Evolutionary conservation across 2,888 invertebrate genomes (phyloP).

Genomic region (Andrena camellia): DNA sequence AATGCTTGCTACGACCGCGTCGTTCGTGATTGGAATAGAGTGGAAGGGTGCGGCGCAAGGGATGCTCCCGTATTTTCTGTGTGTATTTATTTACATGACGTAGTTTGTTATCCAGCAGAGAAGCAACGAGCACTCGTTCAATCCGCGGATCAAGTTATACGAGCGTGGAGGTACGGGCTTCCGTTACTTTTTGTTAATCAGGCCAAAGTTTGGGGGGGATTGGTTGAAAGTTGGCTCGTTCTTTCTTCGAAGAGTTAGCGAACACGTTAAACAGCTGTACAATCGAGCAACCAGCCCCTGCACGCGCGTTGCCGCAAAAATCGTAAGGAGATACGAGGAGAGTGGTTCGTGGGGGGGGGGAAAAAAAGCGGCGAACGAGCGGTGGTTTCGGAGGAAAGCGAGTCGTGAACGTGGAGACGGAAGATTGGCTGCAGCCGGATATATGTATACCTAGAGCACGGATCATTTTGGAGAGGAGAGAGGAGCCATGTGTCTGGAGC

Average conservation of each 20-base stretch:
- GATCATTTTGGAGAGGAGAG: constrained; percentile 43
- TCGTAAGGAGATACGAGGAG: neutral
- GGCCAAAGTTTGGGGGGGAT: constrained; percentile 24
- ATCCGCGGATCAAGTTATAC: neutral
- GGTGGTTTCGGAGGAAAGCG: constrained; percentile 35
- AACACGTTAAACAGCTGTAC: constrained; percentile 51
- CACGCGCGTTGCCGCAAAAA: constrained; percentile 3
- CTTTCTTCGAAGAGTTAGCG: constrained; percentile 20
- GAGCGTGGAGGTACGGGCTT: constrained; percentile 5
- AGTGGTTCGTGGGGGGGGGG: neutral
- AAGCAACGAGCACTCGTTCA: neutral
- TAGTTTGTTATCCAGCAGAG: constrained; percentile 24
- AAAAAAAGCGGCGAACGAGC: neutral
- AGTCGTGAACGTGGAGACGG: constrained; percentile 13
- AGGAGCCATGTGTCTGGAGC: constrained; percentile 34
- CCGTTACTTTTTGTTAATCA: constrained; percentile 41
- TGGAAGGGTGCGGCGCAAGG: no score
- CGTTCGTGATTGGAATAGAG: neutral
- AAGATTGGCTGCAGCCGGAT: neutral
- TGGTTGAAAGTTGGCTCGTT: constrained; percentile 51
- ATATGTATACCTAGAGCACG: constrained; percentile 7
- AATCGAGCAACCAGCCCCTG: neutral
- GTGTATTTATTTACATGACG: constrained; percentile 1
- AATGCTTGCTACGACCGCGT: neutral
- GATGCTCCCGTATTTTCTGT: neutral